These are phyloP conservation scores for Chironomus tepperi DNA, from an alignment of 1,140 invertebrate species.

Conservation along the genomic window DNA sequence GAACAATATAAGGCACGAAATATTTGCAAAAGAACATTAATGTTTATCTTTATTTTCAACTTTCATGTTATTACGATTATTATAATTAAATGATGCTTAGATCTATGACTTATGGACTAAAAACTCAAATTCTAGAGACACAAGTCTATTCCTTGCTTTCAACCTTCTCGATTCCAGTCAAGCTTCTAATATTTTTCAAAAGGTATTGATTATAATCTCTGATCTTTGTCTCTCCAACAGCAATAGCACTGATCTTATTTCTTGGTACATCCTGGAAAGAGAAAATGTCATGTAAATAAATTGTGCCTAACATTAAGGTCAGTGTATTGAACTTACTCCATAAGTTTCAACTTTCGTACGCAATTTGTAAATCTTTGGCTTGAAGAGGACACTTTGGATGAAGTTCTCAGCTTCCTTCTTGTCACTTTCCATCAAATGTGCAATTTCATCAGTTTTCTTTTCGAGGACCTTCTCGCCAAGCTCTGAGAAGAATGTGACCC, in stretches of 20 bases:
- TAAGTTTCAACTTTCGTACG: constrained; percentile 82
- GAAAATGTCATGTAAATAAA: neutral
- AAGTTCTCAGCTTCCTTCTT: constrained; percentile 49
- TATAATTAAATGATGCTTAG: no score
- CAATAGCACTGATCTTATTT: neutral
- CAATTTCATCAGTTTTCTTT: constrained; percentile 67
- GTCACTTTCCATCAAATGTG: constrained; percentile 55
- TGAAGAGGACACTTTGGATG: constrained; percentile 67
- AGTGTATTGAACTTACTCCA: constrained; percentile 73
- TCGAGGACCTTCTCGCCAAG: constrained; percentile 73
- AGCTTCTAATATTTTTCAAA: neutral
- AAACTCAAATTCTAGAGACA: no score
- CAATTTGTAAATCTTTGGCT: constrained; percentile 70
- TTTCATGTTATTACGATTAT: no score
- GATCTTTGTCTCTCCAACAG: neutral
- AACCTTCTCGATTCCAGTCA: neutral
- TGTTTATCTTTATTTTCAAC: no score
- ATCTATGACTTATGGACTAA: no score
- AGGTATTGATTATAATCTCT: neutral
- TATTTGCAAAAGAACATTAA: no score
- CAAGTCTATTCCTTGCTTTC: no score
- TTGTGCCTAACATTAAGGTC: neutral
- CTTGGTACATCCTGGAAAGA: neutral
- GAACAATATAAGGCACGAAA: no score
- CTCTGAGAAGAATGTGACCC: constrained; percentile 86